Percentiles rank a stretch among this genome's conserved stretches.
These are phyloP conservation scores for Vombatus ursinus DNA, from an alignment of 2,113 vertebrate genomes.

Conservation along the genomic window DNA sequence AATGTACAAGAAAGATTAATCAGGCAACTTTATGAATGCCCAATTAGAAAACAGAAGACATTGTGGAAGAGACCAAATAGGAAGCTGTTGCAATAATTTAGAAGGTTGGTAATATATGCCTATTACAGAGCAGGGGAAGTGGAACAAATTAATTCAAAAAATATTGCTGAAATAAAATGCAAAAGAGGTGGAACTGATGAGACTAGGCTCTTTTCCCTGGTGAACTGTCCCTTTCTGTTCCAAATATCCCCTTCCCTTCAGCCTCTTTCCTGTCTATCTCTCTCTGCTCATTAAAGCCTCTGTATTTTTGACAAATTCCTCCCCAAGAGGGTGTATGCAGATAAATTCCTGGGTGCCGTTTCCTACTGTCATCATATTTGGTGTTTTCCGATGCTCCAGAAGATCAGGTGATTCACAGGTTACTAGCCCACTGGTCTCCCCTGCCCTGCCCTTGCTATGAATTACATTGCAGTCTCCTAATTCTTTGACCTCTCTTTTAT, in stretches of 20 bases:
- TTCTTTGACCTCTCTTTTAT: not conserved
- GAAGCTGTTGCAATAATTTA: not conserved
- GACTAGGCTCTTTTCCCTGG: not conserved
- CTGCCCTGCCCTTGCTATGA: not conserved
- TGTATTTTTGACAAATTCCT: too few relatives aligned
- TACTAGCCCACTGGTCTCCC: not conserved
- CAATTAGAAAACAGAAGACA: not conserved
- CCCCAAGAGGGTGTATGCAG: too few relatives aligned
- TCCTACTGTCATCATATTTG: not conserved
- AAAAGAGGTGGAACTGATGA: not conserved
- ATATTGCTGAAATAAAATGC: not conserved
- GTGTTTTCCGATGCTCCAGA: not conserved
- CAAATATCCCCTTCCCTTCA: not conserved
- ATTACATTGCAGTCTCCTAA: not conserved
- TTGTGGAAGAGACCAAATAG: not conserved
- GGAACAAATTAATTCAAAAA: not conserved
- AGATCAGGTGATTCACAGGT: not conserved
- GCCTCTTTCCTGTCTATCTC: not conserved
- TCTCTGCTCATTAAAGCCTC: not conserved
- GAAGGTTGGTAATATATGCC: not conserved
- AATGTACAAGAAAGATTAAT: not conserved
- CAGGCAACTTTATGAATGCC: not conserved
- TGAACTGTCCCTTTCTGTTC: not conserved
- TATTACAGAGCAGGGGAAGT: not conserved
- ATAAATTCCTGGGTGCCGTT: not conserved